phyloP scores from a whole-genome alignment of 2,888 invertebrate genomes.

The Tetheella fluctuosa region DNA sequence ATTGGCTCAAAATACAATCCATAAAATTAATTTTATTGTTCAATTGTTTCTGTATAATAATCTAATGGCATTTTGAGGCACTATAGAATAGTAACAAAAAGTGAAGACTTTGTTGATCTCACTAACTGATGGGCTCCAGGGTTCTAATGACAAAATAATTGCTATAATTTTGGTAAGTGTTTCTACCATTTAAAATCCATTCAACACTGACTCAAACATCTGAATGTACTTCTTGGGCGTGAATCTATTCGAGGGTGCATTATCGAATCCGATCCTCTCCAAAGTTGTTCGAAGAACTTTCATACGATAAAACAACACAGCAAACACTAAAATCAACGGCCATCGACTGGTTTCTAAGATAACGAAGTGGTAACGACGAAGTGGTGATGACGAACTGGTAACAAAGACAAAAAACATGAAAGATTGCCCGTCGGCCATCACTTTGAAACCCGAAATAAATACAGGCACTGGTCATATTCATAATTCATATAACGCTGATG shows the following conservation, averaged over 20 bases:
- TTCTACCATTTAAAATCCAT: background rate
- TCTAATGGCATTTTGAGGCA: no score
- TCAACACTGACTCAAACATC: background rate
- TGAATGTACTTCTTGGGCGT: conserved; percentile 8
- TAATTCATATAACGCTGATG: background rate
- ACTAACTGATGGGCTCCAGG: no score
- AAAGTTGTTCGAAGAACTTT: conserved; percentile 1
- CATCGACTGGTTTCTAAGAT: background rate
- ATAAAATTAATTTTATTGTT: no score
- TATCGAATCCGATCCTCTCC: background rate
- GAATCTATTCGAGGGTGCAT: background rate
- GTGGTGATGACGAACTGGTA: no score
- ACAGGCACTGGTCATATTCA: background rate
- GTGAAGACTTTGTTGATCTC: no score
- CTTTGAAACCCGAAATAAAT: background rate
- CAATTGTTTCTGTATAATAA: no score
- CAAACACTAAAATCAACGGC: background rate
- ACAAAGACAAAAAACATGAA: background rate
- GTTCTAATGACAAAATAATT: background rate
- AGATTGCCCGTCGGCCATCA: background rate
- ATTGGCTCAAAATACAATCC: no score
- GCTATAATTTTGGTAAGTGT: background rate
- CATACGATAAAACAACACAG: background rate
- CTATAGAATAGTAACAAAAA: no score
- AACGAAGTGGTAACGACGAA: no score